A percentile compares a stretch with the other conserved stretches of the same genome.
Conservation (phyloP, 1,140 invertebrate genomes). For the Ptiloglossa arizonensis region DNA sequence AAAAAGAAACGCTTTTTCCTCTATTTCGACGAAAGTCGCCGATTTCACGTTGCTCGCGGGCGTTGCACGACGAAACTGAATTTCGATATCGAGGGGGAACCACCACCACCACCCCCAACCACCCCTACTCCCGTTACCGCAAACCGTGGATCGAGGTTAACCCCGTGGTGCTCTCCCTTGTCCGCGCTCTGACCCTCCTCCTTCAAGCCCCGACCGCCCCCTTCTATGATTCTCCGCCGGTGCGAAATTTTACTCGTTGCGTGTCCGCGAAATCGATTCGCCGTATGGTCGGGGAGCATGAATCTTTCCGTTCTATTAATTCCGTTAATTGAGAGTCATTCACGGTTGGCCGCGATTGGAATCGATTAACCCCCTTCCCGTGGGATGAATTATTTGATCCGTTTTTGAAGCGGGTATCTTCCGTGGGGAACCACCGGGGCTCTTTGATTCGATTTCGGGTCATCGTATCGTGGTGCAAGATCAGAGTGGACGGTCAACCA, state of each 20-base stretch:
- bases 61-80: neutral
- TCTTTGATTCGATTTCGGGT: too few species aligned
- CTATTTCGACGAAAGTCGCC: slow-evolving; percentile 19
- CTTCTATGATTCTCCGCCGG: slow-evolving; percentile 9
- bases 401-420: neutral
- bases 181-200: neutral
- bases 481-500: too few species aligned
- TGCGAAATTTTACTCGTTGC: too few species aligned
- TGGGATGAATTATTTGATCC: neutral
- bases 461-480: too few species aligned
- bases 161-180: neutral
- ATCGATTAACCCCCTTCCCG: too few species aligned
- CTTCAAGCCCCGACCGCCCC: too few species aligned
- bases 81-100: slow-evolving; percentile 17
- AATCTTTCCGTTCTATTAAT: too few species aligned
- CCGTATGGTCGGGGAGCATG: neutral
- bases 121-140: too few species aligned
- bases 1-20: neutral
- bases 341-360: neutral
- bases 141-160: slow-evolving; percentile 7
- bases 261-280: slow-evolving; percentile 7
- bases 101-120: too few species aligned
- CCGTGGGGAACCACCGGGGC: too few species aligned
- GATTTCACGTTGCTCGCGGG: slow-evolving; percentile 21
- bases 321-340: neutral